Evolutionary conservation across 2,888 invertebrate species (phyloP).

Genomic region (Thyatira batis): DNA sequence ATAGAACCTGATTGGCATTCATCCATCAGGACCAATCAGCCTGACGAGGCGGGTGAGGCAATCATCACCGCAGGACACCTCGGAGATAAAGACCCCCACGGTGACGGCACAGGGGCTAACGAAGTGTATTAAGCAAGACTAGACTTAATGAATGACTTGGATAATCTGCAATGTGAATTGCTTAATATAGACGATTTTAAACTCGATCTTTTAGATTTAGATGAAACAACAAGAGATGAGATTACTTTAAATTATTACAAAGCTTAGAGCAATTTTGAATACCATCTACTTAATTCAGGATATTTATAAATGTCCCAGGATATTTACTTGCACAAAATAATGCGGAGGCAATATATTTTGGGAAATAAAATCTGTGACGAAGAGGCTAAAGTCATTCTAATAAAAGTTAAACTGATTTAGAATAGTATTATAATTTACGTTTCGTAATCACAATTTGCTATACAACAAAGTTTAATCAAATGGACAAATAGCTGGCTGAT

Average conservation of each 20-base stretch:
- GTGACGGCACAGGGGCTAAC: slow-evolving; percentile 27
- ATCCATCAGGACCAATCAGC: slow-evolving; percentile 3
- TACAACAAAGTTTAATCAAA: neutral
- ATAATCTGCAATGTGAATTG: neutral
- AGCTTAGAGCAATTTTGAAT: too few species aligned
- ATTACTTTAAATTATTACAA: too few species aligned
- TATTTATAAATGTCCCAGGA: too few species aligned
- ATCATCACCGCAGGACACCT: slow-evolving; percentile 36
- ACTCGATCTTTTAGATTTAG: neutral
- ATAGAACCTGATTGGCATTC: neutral
- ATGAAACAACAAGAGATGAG: neutral
- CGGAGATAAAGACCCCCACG: slow-evolving; percentile 20
- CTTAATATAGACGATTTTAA: neutral
- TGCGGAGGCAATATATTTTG: too few species aligned
- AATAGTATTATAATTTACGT: too few species aligned
- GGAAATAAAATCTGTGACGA: too few species aligned
- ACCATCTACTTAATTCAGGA: too few species aligned
- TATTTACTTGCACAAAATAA: too few species aligned
- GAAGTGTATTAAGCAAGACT: neutral
- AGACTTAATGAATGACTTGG: slow-evolving; percentile 1
- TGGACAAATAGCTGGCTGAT: neutral
- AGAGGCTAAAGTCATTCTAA: too few species aligned
- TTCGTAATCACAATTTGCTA: too few species aligned
- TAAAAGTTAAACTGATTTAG: too few species aligned
- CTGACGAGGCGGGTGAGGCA: slow-evolving; percentile 20